Conservation (phyloP, 2,888 invertebrate species). For the Drosophila cognata region DNA sequence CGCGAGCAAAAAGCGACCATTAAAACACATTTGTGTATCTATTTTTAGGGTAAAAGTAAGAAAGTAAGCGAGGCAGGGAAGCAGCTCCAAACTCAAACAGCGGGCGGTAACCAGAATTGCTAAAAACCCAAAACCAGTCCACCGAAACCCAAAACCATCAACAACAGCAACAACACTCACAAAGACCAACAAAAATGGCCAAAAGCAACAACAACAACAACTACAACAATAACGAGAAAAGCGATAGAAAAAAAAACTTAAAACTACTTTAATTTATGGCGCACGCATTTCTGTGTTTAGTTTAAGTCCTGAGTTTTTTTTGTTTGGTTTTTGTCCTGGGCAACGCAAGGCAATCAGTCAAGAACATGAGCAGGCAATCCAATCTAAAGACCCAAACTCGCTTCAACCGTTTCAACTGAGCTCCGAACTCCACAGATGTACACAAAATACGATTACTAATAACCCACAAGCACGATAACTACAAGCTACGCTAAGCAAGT, state of each 20-base stretch:
- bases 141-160: conserved; percentile 59
- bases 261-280: conserved; percentile 80
- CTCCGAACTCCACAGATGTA: conserved; percentile 13
- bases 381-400: conserved; percentile 20
- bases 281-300: conserved; percentile 77
- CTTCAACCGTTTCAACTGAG: conserved; percentile 8
- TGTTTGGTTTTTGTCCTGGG: conserved; percentile 41
- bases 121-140: conserved; percentile 41
- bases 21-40: conserved; percentile 81
- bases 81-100: conserved; percentile 46
- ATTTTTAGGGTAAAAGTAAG: conserved; percentile 71
- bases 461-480: conserved; percentile 43
- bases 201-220: conserved; percentile 33
- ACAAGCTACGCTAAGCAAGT: background rate
- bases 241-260: conserved; percentile 53
- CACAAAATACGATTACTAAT: conserved; percentile 43
- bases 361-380: conserved; percentile 53
- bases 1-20: conserved; percentile 75
- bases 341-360: conserved; percentile 76
- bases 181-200: conserved; percentile 34
- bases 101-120: conserved; percentile 53
- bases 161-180: conserved; percentile 32
- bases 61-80: conserved; percentile 25
- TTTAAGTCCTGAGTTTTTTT: conserved; percentile 23
- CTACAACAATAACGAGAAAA: conserved; percentile 5